Evolutionary conservation across 2,113 vertebrate genomes (phyloP).

Genomic region (Micronisus gabar): DNA sequence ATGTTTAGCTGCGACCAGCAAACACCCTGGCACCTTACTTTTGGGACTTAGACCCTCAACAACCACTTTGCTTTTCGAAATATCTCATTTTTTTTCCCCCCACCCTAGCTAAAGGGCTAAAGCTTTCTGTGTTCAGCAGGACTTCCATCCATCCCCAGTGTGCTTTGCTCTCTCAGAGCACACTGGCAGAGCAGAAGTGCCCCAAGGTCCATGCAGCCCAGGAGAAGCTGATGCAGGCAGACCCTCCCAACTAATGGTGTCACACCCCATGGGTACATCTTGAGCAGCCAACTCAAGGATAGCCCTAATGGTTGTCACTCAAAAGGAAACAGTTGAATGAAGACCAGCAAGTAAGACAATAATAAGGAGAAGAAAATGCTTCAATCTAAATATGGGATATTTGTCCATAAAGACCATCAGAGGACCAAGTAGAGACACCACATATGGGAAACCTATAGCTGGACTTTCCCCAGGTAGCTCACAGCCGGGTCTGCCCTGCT

Average conservation of each 20-base stretch:
- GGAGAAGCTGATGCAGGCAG: not conserved
- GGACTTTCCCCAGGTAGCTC: not conserved
- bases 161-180: constrained; percentile 30
- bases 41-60: not conserved
- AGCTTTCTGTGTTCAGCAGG: not conserved
- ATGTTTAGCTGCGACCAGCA: not conserved
- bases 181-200: constrained; percentile 71
- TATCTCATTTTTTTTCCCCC: not conserved
- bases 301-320: not conserved
- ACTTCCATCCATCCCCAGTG: not conserved
- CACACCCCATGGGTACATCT: not conserved
- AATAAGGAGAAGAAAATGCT: not conserved
- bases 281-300: not conserved
- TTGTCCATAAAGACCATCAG: not conserved
- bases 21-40: not conserved
- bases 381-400: not conserved
- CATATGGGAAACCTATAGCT: not conserved
- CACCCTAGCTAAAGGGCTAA: not conserved
- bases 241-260: not conserved
- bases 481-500: not conserved
- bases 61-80: not conserved
- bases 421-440: not conserved
- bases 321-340: not conserved
- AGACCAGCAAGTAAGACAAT: not conserved
- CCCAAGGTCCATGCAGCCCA: constrained; percentile 33